Evolutionary conservation across 2,113 vertebrate genomes (phyloP), one percentile per base, ranked within the genome.

Genomic region (Protomyctophum bolini): DNA sequence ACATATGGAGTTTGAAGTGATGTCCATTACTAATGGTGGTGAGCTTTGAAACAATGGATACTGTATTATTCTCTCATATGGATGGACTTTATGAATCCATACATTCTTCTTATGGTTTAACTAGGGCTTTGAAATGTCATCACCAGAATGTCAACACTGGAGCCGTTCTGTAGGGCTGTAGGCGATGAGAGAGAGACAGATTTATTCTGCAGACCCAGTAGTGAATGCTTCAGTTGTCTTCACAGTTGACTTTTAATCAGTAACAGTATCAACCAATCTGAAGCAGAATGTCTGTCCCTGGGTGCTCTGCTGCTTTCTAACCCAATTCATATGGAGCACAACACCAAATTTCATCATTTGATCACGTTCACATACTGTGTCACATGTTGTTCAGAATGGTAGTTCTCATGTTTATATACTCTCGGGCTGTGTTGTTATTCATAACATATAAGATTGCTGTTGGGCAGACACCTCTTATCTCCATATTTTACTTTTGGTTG

Each of bases 361-460:
- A 68, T 72, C 66, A 54, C n/a, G 10, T 54, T 41, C 11, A 28
- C 7, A 74, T 21, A 21, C 33, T 41, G 33, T 41, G 33, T 41
- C 33, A 41, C 3, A 4, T 41, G 33, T 41, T 77, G 50, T 78
- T 83, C 49, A 78, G 70, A 79, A 79, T 84, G 60, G 78, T 84
- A 64, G 69, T 67, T 80, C 83, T 83, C 77, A 72, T 58, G 55
- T 59, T 64, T 73, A 12, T 73, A 12, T 70, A 50, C 10, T 2
- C 59, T 54, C 64, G 45, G 66, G 15, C 52, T 63, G 41, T 51
- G 12, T 15, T 54, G 29, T 61, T 54, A 41, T 41, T 41, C 33
- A 41, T 41, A 41, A 41, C 33, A 3, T 41, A 41, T 41, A 41
- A 4, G 1, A 2, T 41, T 41, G 33, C 33, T 41, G 33, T 41